phyloP scores from a whole-genome alignment of 2,113 vertebrate species.

The Nettapus auritus region DNA sequence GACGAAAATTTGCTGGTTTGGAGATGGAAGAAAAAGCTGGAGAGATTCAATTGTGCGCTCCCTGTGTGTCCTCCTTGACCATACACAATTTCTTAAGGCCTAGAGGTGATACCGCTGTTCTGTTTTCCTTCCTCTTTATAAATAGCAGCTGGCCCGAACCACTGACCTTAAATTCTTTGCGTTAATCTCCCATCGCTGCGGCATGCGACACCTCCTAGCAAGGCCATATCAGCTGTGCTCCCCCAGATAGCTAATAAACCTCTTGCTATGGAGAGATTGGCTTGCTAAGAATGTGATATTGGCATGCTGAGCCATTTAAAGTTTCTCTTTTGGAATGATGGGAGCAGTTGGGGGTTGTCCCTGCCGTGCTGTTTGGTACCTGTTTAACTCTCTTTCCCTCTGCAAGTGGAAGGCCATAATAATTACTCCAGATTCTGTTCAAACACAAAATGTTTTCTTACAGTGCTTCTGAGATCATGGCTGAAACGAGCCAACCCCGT shows the following conservation, averaged over 20 bases:
- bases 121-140: slow-evolving; percentile 61
- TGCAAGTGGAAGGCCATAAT: background rate
- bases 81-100: background rate
- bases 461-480: background rate
- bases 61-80: background rate
- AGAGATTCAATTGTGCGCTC: background rate
- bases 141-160: slow-evolving; percentile 71
- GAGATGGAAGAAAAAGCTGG: background rate
- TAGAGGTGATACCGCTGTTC: background rate
- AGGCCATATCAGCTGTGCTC: slow-evolving; percentile 62
- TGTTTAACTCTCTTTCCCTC: background rate
- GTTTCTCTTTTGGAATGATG: slow-evolving; percentile 43
- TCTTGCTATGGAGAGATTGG: background rate
- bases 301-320: background rate
- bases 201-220: slow-evolving; percentile 52
- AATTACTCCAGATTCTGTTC: too few species aligned
- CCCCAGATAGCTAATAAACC: slow-evolving; percentile 41
- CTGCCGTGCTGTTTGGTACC: background rate
- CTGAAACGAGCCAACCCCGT: background rate
- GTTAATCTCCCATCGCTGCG: slow-evolving; percentile 44
- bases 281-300: slow-evolving; percentile 38
- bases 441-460: background rate
- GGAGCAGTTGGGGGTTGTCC: slow-evolving; percentile 20
- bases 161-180: slow-evolving; percentile 74
- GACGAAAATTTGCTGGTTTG: background rate